Percentiles rank a stretch among this genome's conserved stretches.
Evolutionary conservation across 92 coral and sea anemone species (phyloP).

Genomic region (Paragorgia papillata): DNA sequence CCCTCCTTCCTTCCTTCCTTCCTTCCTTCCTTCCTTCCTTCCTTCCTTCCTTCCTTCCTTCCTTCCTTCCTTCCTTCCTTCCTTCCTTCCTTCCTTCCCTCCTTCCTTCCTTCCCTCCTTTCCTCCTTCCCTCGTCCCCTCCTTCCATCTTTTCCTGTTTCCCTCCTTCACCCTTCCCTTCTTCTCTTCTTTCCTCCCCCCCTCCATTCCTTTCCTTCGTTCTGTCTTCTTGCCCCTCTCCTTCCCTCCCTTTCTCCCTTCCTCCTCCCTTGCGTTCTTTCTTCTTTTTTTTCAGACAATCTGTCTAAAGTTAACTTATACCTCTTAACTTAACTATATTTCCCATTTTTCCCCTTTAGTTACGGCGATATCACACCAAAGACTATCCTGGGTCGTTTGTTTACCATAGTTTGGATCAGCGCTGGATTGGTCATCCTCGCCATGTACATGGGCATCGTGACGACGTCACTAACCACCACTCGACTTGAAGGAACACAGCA

Average conservation of each 20-base stretch:
- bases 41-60: neutral
- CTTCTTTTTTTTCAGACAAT: too few species aligned
- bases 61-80: neutral
- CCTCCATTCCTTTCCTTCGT: too few species aligned
- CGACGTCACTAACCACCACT: slow-evolving; percentile 83
- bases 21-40: neutral
- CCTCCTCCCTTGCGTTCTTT: too few species aligned
- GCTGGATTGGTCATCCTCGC: slow-evolving; percentile 94
- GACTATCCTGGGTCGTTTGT: slow-evolving; percentile 76
- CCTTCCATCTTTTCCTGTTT: neutral
- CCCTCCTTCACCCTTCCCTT: too few species aligned
- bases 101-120: neutral
- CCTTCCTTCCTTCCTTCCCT: neutral
- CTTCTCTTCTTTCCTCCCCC: too few species aligned
- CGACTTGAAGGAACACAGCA: slow-evolving; percentile 66
- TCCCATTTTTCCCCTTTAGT: slow-evolving; percentile 43
- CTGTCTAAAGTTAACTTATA: too few species aligned
- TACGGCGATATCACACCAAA: slow-evolving; percentile 96
- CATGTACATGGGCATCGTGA: slow-evolving; percentile 96
- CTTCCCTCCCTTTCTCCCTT: too few species aligned
- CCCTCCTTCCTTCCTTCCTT: neutral
- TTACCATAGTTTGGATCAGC: slow-evolving; percentile 94
- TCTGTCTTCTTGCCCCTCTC: too few species aligned
- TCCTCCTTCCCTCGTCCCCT: neutral
- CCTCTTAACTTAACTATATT: too few species aligned